Base-by-base conservation (phyloP, 2,888 invertebrate species). In the Stramonita haemastoma region DNA sequence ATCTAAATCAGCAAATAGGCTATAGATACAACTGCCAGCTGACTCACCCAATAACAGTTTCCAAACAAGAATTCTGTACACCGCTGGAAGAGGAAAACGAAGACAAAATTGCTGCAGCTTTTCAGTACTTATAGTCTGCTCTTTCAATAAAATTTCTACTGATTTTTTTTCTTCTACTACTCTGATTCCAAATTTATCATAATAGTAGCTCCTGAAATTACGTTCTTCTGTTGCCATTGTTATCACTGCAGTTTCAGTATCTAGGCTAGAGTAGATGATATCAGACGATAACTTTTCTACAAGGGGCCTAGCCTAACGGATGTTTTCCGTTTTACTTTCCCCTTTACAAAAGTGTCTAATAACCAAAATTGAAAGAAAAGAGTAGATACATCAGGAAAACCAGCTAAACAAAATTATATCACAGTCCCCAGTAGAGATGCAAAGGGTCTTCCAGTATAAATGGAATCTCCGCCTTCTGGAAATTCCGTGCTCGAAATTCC, bases 101-200 rank as follows among this genome's bases (percentile, higher is more conserved):
- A 98, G 96, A 94, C 98, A 98, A 95, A 98, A 98, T 95, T 98
- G 98, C 94, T 97, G 97, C 57, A 99, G 95, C 96, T 98, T 98
- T 15, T 97, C 97, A 94, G 97, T 97, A 95, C 98, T 98, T 96
- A 98, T 97, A 26, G 97, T 97, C 94, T 97, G 98, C 92, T 98
- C 98, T 94, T 98, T 98, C 93, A 98, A 96, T 22, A 98, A 96
- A 94, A 98, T 98, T 96, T 98, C 98, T 81, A 98, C 96, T 0
- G 98, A 98, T 96, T 98, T 98, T 96, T 98, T 98, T 88, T 95
- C 95, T 96, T 98, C 98, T 0, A 98, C 98, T 93, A 98, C 98
- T 92, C 98, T 97, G 96, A 98, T 98, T 73, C 98, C 98, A 22
- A 98, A 98, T 94, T 96, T 96, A 91, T 96, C 96, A 91, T 96